A percentile compares a stretch with the other conserved stretches of the same genome.
Conservation (phyloP, 1,140 invertebrate species). For the Thereuonema tuberculata region DNA sequence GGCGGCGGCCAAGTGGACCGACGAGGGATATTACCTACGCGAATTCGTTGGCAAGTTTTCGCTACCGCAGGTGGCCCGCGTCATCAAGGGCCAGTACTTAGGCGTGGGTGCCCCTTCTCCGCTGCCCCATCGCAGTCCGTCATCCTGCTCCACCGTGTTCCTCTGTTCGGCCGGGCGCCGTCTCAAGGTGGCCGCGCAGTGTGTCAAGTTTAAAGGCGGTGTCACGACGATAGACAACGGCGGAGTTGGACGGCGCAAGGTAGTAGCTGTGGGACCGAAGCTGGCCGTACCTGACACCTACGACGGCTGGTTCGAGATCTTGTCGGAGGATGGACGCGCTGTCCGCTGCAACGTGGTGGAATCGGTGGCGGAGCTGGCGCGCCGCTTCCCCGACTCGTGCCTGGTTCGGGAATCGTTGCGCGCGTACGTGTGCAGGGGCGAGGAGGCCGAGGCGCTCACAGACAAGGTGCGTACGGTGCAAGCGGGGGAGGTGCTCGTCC, state of each 20-base stretch:
- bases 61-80: constrained; percentile 71
- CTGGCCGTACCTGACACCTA: constrained; percentile 80
- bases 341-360: constrained; percentile 81
- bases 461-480: constrained; percentile 55
- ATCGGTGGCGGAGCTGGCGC: constrained; percentile 63
- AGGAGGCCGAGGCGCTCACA: constrained; percentile 43
- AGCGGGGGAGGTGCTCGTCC: constrained; percentile 64
- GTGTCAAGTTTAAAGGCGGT: constrained; percentile 81
- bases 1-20: constrained; percentile 50
- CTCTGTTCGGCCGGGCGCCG: constrained; percentile 66
- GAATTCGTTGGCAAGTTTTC: constrained; percentile 64
- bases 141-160: constrained; percentile 65
- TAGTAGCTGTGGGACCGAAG: constrained; percentile 61
- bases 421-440: constrained; percentile 42
- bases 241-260: constrained; percentile 41
- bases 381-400: constrained; percentile 59
- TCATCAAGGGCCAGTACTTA: constrained; percentile 75
- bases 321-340: constrained; percentile 81
- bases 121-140: constrained; percentile 71
- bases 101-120: constrained; percentile 67
- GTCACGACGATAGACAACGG: too few relatives aligned
- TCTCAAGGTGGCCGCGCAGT: constrained; percentile 69
- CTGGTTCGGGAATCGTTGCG: constrained; percentile 73
- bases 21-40: constrained; percentile 57
- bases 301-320: constrained; percentile 79